These are phyloP conservation scores for Numenius arquata DNA, from an alignment of 2,113 vertebrate genomes.

Conservation along the genomic window DNA sequence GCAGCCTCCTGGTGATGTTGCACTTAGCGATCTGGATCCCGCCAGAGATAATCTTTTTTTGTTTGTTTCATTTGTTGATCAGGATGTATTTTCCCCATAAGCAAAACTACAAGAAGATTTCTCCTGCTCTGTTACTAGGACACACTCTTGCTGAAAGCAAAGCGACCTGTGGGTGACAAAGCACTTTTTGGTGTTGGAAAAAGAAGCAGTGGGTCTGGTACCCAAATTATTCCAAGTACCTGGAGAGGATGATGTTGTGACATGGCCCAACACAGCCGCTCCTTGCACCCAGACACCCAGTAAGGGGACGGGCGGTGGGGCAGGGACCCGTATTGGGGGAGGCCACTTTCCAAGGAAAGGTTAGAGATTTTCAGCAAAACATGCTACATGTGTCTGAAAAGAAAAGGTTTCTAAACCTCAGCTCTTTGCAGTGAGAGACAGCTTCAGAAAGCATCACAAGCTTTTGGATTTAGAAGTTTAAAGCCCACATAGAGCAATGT, in stretches of 20 bases:
- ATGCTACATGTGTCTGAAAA: neutral
- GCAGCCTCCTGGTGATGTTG: neutral
- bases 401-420: neutral
- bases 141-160: neutral
- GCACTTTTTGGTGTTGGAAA: rapidly evolving
- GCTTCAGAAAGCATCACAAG: neutral
- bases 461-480: neutral
- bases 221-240: neutral
- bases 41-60: rapidly evolving
- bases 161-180: neutral
- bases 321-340: rapidly evolving
- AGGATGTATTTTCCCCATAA: neutral
- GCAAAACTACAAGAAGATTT: neutral
- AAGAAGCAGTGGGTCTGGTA: neutral
- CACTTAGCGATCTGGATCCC: neutral
- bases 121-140: neutral
- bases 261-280: neutral
- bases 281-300: neutral
- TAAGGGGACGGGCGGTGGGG: rapidly evolving
- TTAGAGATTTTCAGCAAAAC: neutral
- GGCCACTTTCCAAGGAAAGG: rapidly evolving
- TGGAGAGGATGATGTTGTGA: rapidly evolving
- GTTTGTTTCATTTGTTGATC: neutral
- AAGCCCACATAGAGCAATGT: neutral
- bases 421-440: neutral